Evolutionary conservation across 2,797 vertebrate genomes (phyloP), one percentile per base, ranked within the genome.

Genomic region (Carduelis carduelis): DNA sequence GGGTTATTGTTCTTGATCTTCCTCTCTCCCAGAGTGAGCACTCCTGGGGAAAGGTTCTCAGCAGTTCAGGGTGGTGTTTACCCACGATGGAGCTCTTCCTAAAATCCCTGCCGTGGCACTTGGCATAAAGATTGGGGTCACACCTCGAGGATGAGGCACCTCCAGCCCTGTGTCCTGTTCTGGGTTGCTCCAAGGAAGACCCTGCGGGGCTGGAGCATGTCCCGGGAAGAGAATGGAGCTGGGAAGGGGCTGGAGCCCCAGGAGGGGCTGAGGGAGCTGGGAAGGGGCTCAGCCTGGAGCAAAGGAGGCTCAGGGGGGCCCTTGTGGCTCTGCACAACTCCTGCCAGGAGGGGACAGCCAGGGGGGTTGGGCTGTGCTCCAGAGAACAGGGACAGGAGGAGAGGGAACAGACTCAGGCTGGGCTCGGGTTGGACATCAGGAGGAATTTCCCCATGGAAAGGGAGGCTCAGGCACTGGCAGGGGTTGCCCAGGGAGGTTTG

Each of bases 211-310:
- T 65, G 44, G 13, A 65, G 6, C 0, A 0, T 21, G n/a, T 50
- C 22, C 43, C 50, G 50, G 12, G 35, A 0, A 32, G 35, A 56
- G 49, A 63, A 27, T 0, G 0, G 65, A 71, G 27, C 57, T 78
- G 65, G 41, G 55, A 9, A 78, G 17, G 64, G 30, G 0, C 30
- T 55, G 64, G 47, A 70, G 72, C 34, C 17, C 7, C 64, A 77
- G 47, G 34, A 77, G 64, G 0, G 0, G 72, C 35, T 59, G 72
- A 69, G 30, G 74, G 49, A 85, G 34, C 69, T 49, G 81, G 39
- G 4, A 27, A 63, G 64, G 47, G 55, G 74, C 72, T 77, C 8
- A 61, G 56, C 28, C 83, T 68, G 63, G 46, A 85, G 71, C 2
- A 60, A 21, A 76, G 83, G 63, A 76, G 61, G 46, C 71, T 83